These are phyloP conservation scores for Pelvicachromis taeniatus DNA, from an alignment of 2,113 vertebrate genomes.

Conservation along the genomic window DNA sequence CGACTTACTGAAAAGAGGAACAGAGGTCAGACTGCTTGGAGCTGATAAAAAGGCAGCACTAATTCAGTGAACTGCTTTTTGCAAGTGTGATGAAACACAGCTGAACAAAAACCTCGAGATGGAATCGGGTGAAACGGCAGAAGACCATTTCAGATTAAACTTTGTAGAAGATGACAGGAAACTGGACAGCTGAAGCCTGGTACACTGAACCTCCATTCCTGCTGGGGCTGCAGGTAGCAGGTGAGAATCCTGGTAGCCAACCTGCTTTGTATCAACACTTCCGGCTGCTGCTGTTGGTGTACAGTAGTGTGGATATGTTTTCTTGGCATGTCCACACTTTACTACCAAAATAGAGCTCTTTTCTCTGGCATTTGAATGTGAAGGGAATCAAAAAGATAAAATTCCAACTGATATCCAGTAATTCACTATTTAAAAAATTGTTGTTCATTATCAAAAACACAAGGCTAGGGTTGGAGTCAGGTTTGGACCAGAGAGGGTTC, in stretches of 20 bases:
- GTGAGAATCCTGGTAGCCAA: neutral
- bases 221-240: neutral
- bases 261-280: fast-evolving
- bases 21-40: neutral
- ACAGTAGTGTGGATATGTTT: neutral
- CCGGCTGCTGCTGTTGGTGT: neutral
- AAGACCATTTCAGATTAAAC: neutral
- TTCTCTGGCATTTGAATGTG: neutral
- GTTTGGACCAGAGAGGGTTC: neutral
- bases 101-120: neutral
- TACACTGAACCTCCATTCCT: too few relatives aligned
- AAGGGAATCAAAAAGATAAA: neutral
- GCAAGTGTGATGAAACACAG: neutral
- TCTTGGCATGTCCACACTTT: neutral
- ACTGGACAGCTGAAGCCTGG: neutral
- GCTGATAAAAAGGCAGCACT: neutral
- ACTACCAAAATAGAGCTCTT: neutral
- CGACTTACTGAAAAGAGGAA: neutral
- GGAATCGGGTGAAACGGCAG: neutral
- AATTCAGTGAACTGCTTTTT: neutral
- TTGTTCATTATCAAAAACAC: neutral
- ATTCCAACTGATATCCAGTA: neutral
- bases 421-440: neutral
- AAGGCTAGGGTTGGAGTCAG: neutral
- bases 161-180: neutral